phyloP scores from a whole-genome alignment of 1,140 invertebrate genomes.

The Monochamus saltuarius region DNA sequence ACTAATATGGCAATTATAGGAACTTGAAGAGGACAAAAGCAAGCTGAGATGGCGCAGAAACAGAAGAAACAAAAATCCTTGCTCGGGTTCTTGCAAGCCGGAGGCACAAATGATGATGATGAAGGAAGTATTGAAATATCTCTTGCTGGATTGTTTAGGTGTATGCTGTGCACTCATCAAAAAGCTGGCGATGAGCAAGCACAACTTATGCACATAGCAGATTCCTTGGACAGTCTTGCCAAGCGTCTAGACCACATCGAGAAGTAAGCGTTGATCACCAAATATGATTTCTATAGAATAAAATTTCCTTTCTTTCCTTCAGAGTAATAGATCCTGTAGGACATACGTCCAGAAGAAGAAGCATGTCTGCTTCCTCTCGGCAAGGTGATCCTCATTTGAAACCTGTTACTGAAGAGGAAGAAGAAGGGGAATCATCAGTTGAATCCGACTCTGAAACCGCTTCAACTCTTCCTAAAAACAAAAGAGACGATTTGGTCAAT shows the following conservation, averaged over 20 bases:
- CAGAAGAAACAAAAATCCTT: slow-evolving; percentile 81
- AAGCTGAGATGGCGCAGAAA: slow-evolving; percentile 80
- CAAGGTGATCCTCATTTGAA: slow-evolving; percentile 57
- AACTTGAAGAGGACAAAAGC: slow-evolving; percentile 87
- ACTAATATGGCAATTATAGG: slow-evolving; percentile 54
- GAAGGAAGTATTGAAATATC: slow-evolving; percentile 90
- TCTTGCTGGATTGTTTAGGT: slow-evolving; percentile 84
- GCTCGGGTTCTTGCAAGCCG: slow-evolving; percentile 75
- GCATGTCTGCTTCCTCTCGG: slow-evolving; percentile 60
- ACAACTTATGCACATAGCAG: slow-evolving; percentile 81
- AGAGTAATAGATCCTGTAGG: slow-evolving; percentile 63
- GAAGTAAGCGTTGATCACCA: slow-evolving; percentile 52
- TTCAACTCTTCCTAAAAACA: slow-evolving; percentile 66
- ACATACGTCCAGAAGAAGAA: slow-evolving; percentile 61
- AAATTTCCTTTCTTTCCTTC: slow-evolving; percentile 15
- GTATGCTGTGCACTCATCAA: slow-evolving; percentile 86
- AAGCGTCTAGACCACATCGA: slow-evolving; percentile 82
- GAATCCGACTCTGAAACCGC: slow-evolving; percentile 70
- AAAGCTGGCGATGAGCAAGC: slow-evolving; percentile 83
- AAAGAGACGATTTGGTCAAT: slow-evolving; percentile 81
- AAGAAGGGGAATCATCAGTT: slow-evolving; percentile 57
- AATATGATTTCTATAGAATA: not conserved
- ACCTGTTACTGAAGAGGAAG: slow-evolving; percentile 64
- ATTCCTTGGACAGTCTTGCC: slow-evolving; percentile 77
- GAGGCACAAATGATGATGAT: slow-evolving; percentile 74